These are phyloP conservation scores for Palythoa grandis DNA, from an alignment of 92 coral and sea anemone genomes.

Conservation along the genomic window DNA sequence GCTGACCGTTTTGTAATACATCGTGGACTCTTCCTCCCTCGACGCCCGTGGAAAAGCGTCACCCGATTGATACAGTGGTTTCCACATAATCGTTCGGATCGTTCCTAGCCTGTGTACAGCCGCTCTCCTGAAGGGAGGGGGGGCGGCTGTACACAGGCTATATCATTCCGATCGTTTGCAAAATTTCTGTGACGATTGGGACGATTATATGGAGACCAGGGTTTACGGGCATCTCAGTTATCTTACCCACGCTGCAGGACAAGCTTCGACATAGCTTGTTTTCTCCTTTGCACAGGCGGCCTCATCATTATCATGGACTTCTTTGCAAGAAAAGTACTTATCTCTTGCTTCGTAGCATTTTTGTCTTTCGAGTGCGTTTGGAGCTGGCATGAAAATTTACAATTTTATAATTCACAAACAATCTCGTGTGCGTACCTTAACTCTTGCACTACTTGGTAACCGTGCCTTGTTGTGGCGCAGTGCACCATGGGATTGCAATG, in stretches of 20 bases:
- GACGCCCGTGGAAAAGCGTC: too few relatives aligned
- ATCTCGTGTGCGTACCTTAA: neutral
- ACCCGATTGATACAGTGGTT: too few relatives aligned
- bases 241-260: constrained; percentile 97
- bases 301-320: constrained; percentile 59
- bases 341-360: constrained; percentile 90
- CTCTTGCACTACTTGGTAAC: constrained; percentile 47
- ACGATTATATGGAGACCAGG: too few relatives aligned
- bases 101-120: too few relatives aligned
- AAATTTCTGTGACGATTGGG: too few relatives aligned
- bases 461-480: constrained; percentile 56
- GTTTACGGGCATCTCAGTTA: neutral
- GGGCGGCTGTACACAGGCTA: too few relatives aligned
- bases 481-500: constrained; percentile 87
- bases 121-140: too few relatives aligned
- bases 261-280: constrained; percentile 60
- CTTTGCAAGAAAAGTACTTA: constrained; percentile 78
- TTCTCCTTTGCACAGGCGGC: constrained; percentile 77
- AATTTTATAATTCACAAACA: neutral
- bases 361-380: constrained; percentile 83
- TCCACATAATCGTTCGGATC: too few relatives aligned
- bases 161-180: too few relatives aligned
- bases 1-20: too few relatives aligned
- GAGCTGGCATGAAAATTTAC: constrained; percentile 83
- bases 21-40: too few relatives aligned